These are phyloP conservation scores for Gila orcuttii DNA, from an alignment of 2,113 vertebrate genomes.

Conservation along the genomic window DNA sequence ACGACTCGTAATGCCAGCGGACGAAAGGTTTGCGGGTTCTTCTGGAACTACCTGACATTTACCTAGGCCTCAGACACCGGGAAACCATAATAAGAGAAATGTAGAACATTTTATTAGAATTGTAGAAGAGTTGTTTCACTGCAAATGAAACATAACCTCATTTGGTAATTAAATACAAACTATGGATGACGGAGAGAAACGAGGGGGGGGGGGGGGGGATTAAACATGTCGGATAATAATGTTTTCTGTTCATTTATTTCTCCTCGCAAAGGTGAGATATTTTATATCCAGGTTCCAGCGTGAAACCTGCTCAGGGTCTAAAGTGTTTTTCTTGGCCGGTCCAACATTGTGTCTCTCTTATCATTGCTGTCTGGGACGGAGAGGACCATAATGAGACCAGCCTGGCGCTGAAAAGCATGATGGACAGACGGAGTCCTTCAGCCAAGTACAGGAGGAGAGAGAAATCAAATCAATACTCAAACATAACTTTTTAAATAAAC, in stretches of 20 bases:
- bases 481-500: constrained; percentile 83
- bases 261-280: constrained; percentile 68
- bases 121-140: constrained; percentile 53
- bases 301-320: constrained; percentile 61
- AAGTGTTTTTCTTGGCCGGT: constrained; percentile 72
- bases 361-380: constrained; percentile 56
- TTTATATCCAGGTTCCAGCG: constrained; percentile 68
- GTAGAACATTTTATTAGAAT: constrained; percentile 57
- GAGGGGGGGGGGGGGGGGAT: constrained; percentile 31
- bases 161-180: constrained; percentile 72
- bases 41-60: constrained; percentile 5
- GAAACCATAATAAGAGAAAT: constrained; percentile 23
- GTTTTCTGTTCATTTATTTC: constrained; percentile 63
- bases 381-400: constrained; percentile 68
- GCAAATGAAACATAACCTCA: constrained; percentile 63
- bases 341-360: constrained; percentile 54
- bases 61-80: not conserved
- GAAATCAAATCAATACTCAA: constrained; percentile 77
- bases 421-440: constrained; percentile 70
- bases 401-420: constrained; percentile 67
- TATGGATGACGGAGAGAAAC: constrained; percentile 50
- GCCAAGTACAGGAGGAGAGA: constrained; percentile 67
- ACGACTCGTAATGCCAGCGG: not conserved
- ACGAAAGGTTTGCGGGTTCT: constrained; percentile 18
- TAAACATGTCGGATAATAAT: constrained; percentile 61